Base-by-base conservation (phyloP, 2,888 invertebrate genomes). In the Leucophenga maculata region DNA sequence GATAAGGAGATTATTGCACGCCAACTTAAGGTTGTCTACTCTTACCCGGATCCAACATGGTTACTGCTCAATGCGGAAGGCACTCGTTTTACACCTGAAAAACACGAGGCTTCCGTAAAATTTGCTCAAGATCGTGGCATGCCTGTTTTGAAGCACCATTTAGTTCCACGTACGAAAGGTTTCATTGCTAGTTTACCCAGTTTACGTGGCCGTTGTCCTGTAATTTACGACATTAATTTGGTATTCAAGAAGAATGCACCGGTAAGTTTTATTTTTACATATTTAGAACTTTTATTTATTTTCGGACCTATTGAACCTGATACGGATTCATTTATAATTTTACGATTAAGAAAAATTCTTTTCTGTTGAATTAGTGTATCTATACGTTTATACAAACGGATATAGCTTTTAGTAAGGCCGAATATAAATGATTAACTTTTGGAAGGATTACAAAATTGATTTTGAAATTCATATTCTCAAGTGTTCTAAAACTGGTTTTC, bases 121-220 rank as follows among this genome's bases (percentile, higher is more conserved):
- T 96, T 97, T 86, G 97, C 97, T 0, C 91, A 91, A 81, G 93
- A 96, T 79, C 95, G 95, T 83, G 95, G 95, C 76, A 91, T 97
- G 79, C 94, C 96, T 0, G 90, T 92, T 75, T 90, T 98, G 32
- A 96, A 97, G 84, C 93, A 98, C 86, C 97, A 97, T 86, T 90
- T 98, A 64, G 93, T 96, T 31, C 98, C 98, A n/a, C 91, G 98
- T 72, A 96, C 97, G n/a, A 94, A 94, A 89, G 98, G 98, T 1
- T 98, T 98, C 86, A 93, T 93, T 0, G 93, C 95, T 67, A 96
- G 96, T 86, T 90, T 97, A 79, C 93, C 94, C 68, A 92, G 94
- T 76, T 92, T 98, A 87, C 92, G 93, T 84, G 94, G 92, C 65
- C 94, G 94, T 88, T 93, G 95, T 76, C 93, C 93, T 4, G 95